Evolutionary conservation across 2,888 invertebrate species (phyloP).

Genomic region (Limenitis camilla): DNA sequence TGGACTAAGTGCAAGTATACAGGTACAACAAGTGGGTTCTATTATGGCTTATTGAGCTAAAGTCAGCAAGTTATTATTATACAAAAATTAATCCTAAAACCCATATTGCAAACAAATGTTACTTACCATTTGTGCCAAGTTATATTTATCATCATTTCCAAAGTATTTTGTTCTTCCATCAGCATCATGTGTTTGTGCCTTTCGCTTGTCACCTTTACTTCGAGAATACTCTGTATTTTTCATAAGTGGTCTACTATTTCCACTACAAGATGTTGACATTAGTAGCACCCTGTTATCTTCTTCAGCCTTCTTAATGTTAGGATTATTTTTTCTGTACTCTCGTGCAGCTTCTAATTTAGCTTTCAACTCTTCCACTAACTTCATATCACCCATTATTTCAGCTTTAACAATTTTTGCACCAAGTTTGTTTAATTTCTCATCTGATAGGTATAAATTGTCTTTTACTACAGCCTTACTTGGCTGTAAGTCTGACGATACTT

Average conservation of each 20-base stretch:
- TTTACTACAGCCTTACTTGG: slow-evolving; percentile 17
- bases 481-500: slow-evolving; percentile 16
- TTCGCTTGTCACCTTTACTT: slow-evolving; percentile 67
- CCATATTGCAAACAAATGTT: neutral
- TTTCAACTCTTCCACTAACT: slow-evolving; percentile 81
- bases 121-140: slow-evolving; percentile 86
- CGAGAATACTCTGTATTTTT: slow-evolving; percentile 57
- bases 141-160: slow-evolving; percentile 91
- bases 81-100: too few species aligned
- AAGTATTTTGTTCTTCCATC: slow-evolving; percentile 88
- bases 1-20: too few species aligned
- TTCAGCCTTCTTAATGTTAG: slow-evolving; percentile 40
- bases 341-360: slow-evolving; percentile 82
- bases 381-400: slow-evolving; percentile 90
- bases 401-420: slow-evolving; percentile 94
- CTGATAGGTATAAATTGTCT: slow-evolving; percentile 70
- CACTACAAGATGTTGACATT: slow-evolving; percentile 79
- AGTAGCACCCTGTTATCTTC: slow-evolving; percentile 77
- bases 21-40: too few species aligned
- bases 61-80: too few species aligned
- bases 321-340: slow-evolving; percentile 62
- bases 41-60: too few species aligned
- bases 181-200: slow-evolving; percentile 81
- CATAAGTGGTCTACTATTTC: slow-evolving; percentile 79
- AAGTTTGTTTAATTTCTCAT: slow-evolving; percentile 91